Evolutionary conservation across 2,888 invertebrate genomes (phyloP), one percentile per base, ranked within the genome.

Genomic region (Conistra vaccinii): DNA sequence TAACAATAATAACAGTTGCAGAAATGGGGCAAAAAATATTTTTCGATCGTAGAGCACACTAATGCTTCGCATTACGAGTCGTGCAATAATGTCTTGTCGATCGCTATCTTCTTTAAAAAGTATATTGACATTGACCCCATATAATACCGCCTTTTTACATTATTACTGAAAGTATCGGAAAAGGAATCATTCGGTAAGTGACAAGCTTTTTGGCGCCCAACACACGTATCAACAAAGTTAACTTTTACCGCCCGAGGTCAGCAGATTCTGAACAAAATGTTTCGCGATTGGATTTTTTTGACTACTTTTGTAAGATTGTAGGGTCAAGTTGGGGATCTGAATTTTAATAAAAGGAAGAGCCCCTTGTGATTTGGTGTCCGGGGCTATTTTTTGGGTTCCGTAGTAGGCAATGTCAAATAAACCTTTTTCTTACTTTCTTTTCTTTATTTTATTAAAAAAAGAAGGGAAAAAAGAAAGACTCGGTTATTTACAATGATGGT

Each of bases 331-430:
- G 67, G 61, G 35, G 73, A 51, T 71, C 67, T 71, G 76, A 85
- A 85, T 86, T 84, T 85, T 85, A 85, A 87, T 84, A 81, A 79
- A 84, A 67, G 32, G 66, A 73, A 76, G 57, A 69, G 66, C 29
- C 73, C 45, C 35, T 84, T 55, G 80, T 70, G 75, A 32, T 10
- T 20, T 62, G 20, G 65, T 62, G 20, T 48, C 60, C 42, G 29
- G 14, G n/a, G 6, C 1, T 14, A 12, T 32, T 42, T 68, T 65
- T 60, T 4, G 63, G n/a, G 55, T 65, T 39, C 26, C 35, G 29
- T 39, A 57, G 42, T 60, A 0, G 12, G 14, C 14, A 51, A 62
- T 42, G 26, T 62, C 0, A 39, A 42, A 62, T 42, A 42, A 26
- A 39, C n/a, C 61, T 42, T 20, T n/a, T n/a, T n/a, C n/a, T n/a